phyloP scores from a whole-genome alignment of 2,113 vertebrate species.

The Brachirus orientalis region DNA sequence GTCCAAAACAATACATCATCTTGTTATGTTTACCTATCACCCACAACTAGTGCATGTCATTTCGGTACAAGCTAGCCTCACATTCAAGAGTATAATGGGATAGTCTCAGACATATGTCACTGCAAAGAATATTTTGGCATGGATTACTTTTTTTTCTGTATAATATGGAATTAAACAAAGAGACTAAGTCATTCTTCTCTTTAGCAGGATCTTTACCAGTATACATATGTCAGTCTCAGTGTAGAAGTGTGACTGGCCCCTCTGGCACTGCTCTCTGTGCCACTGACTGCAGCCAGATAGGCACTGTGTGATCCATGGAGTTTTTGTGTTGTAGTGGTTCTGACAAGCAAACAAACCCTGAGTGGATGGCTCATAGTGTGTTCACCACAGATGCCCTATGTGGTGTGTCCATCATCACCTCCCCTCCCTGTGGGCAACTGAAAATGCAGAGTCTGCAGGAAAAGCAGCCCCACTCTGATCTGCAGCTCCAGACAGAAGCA shows the following conservation, averaged over 20 bases:
- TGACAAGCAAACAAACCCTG: slow-evolving; percentile 47
- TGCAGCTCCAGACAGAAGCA: slow-evolving; percentile 50
- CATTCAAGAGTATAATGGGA: slow-evolving; percentile 36
- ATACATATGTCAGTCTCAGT: slow-evolving; percentile 29
- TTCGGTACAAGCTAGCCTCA: slow-evolving; percentile 28
- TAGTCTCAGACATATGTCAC: slow-evolving; percentile 46
- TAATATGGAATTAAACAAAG: slow-evolving; percentile 37
- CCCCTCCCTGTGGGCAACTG: slow-evolving; percentile 39
- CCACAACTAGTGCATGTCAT: slow-evolving; percentile 14
- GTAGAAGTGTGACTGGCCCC: slow-evolving; percentile 40
- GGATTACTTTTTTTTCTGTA: slow-evolving; percentile 28
- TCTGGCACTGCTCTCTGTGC: slow-evolving; percentile 41
- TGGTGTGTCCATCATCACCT: slow-evolving; percentile 65
- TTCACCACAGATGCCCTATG: slow-evolving; percentile 63
- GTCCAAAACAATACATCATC: slow-evolving; percentile 65
- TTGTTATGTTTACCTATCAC: slow-evolving; percentile 66
- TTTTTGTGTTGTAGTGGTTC: slow-evolving; percentile 45
- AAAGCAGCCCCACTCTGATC: slow-evolving; percentile 49
- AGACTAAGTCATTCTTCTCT: slow-evolving; percentile 34
- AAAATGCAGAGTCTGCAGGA: slow-evolving; percentile 71
- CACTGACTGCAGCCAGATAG: slow-evolving; percentile 58
- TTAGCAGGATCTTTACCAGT: slow-evolving; percentile 43
- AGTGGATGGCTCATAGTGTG: slow-evolving; percentile 40
- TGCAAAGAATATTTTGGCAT: slow-evolving; percentile 16
- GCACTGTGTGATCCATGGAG: slow-evolving; percentile 33